phyloP scores from a whole-genome alignment of 1,140 invertebrate genomes.

The Leptinotarsa lineolata region DNA sequence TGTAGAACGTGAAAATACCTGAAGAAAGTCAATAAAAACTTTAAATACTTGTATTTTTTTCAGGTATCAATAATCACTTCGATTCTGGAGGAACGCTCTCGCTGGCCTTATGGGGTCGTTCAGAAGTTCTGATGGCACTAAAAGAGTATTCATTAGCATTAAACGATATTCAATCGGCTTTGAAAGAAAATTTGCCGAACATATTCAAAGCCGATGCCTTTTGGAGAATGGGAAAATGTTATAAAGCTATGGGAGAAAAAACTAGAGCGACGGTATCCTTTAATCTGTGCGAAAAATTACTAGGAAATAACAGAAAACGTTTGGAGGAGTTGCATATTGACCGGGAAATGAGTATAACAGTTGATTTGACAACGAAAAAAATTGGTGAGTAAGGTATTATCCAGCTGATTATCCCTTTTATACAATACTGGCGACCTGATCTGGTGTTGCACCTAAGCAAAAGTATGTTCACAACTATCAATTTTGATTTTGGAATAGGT shows the following conservation, averaged over 20 bases:
- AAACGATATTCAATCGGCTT: slow-evolving; percentile 65
- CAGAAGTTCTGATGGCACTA: slow-evolving; percentile 61
- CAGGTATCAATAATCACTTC: slow-evolving; percentile 58
- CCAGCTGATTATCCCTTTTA: too few relatives aligned
- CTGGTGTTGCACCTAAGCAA: too few relatives aligned
- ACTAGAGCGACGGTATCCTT: slow-evolving; percentile 63
- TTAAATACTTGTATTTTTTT: slow-evolving; percentile 24
- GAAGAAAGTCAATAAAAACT: too few relatives aligned
- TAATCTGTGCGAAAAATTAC: slow-evolving; percentile 61
- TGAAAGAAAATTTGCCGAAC: slow-evolving; percentile 63
- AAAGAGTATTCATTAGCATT: slow-evolving; percentile 62
- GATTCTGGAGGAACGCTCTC: slow-evolving; percentile 66
- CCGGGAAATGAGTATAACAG: slow-evolving; percentile 20
- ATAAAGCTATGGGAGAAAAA: slow-evolving; percentile 61
- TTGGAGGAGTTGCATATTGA: slow-evolving; percentile 21
- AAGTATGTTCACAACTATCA: too few relatives aligned
- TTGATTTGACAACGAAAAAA: slow-evolving; percentile 3
- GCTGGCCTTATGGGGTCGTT: slow-evolving; percentile 63
- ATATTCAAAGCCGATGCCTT: slow-evolving; percentile 64
- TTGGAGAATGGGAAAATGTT: slow-evolving; percentile 66
- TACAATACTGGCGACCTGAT: too few relatives aligned
- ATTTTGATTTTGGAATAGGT: too few relatives aligned
- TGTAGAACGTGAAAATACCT: too few relatives aligned
- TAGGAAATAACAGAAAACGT: slow-evolving; percentile 52
- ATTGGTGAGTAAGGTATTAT: not conserved